These are phyloP conservation scores for Physocephala rufipes DNA, from an alignment of 2,888 invertebrate genomes.

Conservation along the genomic window DNA sequence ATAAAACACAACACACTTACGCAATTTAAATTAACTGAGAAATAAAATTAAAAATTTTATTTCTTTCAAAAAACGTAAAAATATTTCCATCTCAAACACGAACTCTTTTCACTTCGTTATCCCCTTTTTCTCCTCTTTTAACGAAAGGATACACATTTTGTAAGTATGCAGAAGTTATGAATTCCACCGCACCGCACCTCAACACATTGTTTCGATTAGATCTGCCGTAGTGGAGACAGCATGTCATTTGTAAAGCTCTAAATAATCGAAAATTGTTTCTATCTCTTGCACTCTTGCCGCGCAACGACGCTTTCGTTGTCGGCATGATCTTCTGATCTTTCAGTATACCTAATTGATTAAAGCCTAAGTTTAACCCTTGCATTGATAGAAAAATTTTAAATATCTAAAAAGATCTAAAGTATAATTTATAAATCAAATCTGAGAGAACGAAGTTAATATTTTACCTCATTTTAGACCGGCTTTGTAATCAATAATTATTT, in stretches of 20 bases:
- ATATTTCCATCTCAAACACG: constrained; percentile 12
- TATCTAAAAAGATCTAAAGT: not conserved
- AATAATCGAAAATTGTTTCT: constrained; percentile 36
- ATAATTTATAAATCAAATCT: not conserved
- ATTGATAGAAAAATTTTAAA: not conserved
- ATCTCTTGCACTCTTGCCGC: not conserved
- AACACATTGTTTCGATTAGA: constrained; percentile 31
- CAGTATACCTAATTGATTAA: constrained; percentile 28
- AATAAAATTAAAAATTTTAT: constrained; percentile 16
- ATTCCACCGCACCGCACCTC: constrained; percentile 54
- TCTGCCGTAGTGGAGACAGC: constrained; percentile 37
- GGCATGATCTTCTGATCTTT: constrained; percentile 19
- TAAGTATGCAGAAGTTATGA: constrained; percentile 57
- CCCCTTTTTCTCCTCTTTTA: too few species aligned
- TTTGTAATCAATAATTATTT: too few species aligned
- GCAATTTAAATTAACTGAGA: constrained; percentile 11
- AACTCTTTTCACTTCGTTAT: constrained; percentile 3
- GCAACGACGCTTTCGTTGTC: constrained; percentile 37
- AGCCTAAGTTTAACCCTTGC: not conserved
- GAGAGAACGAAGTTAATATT: not conserved
- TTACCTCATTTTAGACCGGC: too few species aligned
- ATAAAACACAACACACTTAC: not conserved
- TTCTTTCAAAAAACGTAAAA: constrained; percentile 15
- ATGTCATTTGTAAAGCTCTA: constrained; percentile 19
- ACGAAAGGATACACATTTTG: constrained; percentile 58